Evolutionary conservation across 2,888 invertebrate species (phyloP), one percentile per base, ranked within the genome.

Genomic region (Rhingia campestris): DNA sequence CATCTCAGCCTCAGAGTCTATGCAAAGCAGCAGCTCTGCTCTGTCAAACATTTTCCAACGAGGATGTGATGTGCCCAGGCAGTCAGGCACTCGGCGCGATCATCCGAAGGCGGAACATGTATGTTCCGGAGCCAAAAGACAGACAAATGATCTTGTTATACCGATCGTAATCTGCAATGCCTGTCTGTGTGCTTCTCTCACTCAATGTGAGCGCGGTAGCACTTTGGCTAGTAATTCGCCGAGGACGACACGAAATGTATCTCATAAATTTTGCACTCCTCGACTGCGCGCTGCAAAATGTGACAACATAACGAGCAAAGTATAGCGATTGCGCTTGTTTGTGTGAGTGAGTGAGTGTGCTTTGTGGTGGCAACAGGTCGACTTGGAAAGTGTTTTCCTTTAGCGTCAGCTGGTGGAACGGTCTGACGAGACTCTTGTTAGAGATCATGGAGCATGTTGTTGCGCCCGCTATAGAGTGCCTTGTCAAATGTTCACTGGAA

Each of bases 71-170:
- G 9, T 63, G 58, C 49, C 70, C 61, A 61, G 61, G 43, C 14
- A 37, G 43, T 41, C 53, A 41, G 64, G 47, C 61, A 61, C 14
- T 22, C 32, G 33, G 6, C 32, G 35, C 35, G 6, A n/a, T 14
- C 3, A 56, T 37, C 67, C 64, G 69, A 79, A 70, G 79, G 82
- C 82, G 82, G 79, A 70, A 79, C 64, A 84, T 74, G 74, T 74
- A 74, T 84, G 67, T 84, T 82, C 69, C 67, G 67, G 61, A 74
- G 79, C 58, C 74, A 79, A 64, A 69, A 74, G 79, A 74, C 74
- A 84, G 82, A 84, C 82, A 84, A 84, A 84, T 84, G 82, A 84
- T 84, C 79, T 84, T 84, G 82, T 84, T 84, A 70, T 64, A 74
- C 79, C 51, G 82, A 84, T 84, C 79, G 79, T 59, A 69, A 84